Percentiles rank a stretch among this genome's conserved stretches.
These are phyloP conservation scores for Pomatorhinus ruficollis DNA, from an alignment of 2,113 vertebrate species.

Conservation along the genomic window DNA sequence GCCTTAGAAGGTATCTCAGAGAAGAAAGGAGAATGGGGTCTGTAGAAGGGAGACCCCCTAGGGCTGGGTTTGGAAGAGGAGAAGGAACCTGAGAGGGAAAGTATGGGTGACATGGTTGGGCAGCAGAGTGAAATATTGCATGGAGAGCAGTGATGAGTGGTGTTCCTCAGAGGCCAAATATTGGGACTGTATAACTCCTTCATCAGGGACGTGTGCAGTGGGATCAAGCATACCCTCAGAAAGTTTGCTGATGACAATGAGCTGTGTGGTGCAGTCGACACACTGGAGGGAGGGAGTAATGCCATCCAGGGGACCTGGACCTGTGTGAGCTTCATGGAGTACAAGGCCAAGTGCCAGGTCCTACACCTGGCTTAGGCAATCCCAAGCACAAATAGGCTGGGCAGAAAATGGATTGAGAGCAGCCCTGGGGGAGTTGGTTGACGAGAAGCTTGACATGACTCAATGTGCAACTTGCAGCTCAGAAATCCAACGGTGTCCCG, in stretches of 20 bases:
- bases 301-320: neutral
- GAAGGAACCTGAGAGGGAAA: neutral
- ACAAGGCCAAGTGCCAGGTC: neutral
- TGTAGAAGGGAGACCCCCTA: neutral
- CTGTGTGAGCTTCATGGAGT: neutral
- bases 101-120: accelerated
- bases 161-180: neutral
- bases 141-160: neutral
- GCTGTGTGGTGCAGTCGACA: accelerated
- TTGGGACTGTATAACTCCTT: neutral
- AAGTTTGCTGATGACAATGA: neutral
- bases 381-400: neutral
- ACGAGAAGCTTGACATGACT: neutral
- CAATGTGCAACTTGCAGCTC: neutral
- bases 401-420: neutral
- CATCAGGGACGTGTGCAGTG: neutral
- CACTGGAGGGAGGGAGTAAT: neutral
- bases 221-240: neutral
- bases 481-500: neutral
- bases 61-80: neutral
- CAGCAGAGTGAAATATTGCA: neutral
- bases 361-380: neutral
- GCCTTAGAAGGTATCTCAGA: neutral
- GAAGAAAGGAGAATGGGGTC: neutral
- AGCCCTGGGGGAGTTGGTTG: neutral